A percentile compares a stretch with the other conserved stretches of the same genome.
Conservation (phyloP, 2,888 invertebrate species). For the Conomelus anceps region DNA sequence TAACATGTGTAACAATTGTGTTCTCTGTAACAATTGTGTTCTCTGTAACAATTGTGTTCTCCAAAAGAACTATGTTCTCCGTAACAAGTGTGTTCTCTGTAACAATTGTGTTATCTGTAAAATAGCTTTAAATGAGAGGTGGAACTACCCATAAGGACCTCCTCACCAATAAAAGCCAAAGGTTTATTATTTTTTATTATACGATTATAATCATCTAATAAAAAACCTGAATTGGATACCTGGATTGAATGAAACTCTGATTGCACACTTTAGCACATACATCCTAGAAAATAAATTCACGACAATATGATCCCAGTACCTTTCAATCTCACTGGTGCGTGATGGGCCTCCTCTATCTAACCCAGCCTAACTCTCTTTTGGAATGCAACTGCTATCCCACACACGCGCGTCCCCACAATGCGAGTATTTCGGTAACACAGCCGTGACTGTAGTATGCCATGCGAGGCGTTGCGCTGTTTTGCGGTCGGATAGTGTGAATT, state of each 20-base stretch:
- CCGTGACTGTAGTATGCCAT: neutral
- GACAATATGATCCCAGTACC: neutral
- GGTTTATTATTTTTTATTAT: too few relatives aligned
- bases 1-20: too few relatives aligned
- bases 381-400: neutral
- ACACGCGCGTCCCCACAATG: neutral
- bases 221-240: too few relatives aligned
- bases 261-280: neutral
- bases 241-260: neutral
- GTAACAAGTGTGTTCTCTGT: too few relatives aligned
- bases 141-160: too few relatives aligned
- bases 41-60: too few relatives aligned
- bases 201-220: too few relatives aligned
- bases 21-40: too few relatives aligned
- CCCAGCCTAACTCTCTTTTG: neutral
- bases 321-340: neutral
- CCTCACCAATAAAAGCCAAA: too few relatives aligned
- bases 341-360: neutral
- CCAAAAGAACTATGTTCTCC: too few relatives aligned
- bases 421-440: neutral
- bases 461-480: neutral
- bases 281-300: neutral
- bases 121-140: too few relatives aligned
- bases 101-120: too few relatives aligned
- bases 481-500: neutral